These are phyloP conservation scores for Brenthis hecate DNA, from an alignment of 2,888 invertebrate genomes.

Conservation along the genomic window DNA sequence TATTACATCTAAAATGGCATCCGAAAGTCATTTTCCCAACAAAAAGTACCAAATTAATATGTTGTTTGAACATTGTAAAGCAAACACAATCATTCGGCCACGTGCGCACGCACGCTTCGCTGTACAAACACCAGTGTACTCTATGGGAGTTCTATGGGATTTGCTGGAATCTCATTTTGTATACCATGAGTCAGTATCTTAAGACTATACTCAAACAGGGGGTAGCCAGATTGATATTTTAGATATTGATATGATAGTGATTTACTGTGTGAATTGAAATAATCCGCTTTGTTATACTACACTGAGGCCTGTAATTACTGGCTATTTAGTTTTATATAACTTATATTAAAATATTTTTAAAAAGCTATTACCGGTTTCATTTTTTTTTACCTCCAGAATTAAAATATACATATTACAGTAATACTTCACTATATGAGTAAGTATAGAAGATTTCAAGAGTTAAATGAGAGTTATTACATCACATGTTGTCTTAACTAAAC, in stretches of 20 bases:
- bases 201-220: constrained; percentile 77
- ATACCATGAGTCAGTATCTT: constrained; percentile 70
- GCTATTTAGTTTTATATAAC: too few relatives aligned
- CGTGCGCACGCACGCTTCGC: constrained; percentile 70
- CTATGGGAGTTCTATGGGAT: constrained; percentile 65
- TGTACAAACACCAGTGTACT: constrained; percentile 53
- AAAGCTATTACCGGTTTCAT: too few relatives aligned
- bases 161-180: constrained; percentile 72
- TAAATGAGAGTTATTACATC: too few relatives aligned
- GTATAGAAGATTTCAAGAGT: too few relatives aligned
- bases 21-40: constrained; percentile 72
- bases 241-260: constrained; percentile 78
- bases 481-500: too few relatives aligned
- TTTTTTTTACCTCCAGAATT: too few relatives aligned
- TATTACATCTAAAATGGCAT: constrained; percentile 49
- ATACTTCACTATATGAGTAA: too few relatives aligned
- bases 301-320: constrained; percentile 2
- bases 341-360: too few relatives aligned
- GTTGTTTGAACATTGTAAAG: constrained; percentile 80
- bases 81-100: constrained; percentile 77
- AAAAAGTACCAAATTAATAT: constrained; percentile 79
- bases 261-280: constrained; percentile 74
- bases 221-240: constrained; percentile 73
- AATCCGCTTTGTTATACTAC: constrained; percentile 51
- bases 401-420: too few relatives aligned